Conservation (phyloP, 2,797 vertebrate species). For the Limosa lapponica region DNA sequence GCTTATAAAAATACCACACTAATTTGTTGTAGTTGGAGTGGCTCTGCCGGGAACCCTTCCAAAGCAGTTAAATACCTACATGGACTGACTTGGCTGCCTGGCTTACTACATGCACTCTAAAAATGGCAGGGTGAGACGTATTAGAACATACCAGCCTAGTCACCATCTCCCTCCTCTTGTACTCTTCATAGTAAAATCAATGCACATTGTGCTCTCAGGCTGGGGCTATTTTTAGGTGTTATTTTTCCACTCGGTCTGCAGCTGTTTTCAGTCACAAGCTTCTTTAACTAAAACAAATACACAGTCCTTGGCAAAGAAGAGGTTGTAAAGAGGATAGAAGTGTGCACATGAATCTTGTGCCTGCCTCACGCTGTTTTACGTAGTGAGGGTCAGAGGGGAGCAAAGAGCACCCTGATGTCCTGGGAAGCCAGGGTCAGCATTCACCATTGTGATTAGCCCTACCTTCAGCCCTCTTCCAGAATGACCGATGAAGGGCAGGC, state of each 20-base stretch:
- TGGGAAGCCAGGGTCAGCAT: not conserved
- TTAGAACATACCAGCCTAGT: constrained; percentile 72
- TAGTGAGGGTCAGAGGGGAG: not conserved
- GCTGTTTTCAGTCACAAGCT: constrained; percentile 79
- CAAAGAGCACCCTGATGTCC: not conserved
- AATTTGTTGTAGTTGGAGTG: constrained; percentile 67
- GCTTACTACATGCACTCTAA: constrained; percentile 70
- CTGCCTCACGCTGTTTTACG: not conserved
- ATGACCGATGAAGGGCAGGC: not conserved
- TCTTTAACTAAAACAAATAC: constrained; percentile 64
- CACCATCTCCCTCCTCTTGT: constrained; percentile 49
- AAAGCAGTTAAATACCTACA: constrained; percentile 69
- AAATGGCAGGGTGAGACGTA: constrained; percentile 66
- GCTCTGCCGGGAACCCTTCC: constrained; percentile 51
- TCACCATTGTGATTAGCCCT: not conserved
- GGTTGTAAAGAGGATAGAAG: constrained; percentile 53
- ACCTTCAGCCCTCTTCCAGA: not conserved
- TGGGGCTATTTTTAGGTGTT: constrained; percentile 74
- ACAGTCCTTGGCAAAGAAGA: constrained; percentile 67
- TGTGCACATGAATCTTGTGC: constrained; percentile 21
- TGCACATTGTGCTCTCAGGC: constrained; percentile 68
- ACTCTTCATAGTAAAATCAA: constrained; percentile 68
- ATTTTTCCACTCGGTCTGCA: constrained; percentile 75
- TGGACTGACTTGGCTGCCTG: constrained; percentile 61
- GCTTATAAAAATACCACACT: constrained; percentile 60